These are phyloP conservation scores for Petrosia ficiformis DNA, from an alignment of 37 sponge, comb jelly and placozoan species.

Conservation along the genomic window DNA sequence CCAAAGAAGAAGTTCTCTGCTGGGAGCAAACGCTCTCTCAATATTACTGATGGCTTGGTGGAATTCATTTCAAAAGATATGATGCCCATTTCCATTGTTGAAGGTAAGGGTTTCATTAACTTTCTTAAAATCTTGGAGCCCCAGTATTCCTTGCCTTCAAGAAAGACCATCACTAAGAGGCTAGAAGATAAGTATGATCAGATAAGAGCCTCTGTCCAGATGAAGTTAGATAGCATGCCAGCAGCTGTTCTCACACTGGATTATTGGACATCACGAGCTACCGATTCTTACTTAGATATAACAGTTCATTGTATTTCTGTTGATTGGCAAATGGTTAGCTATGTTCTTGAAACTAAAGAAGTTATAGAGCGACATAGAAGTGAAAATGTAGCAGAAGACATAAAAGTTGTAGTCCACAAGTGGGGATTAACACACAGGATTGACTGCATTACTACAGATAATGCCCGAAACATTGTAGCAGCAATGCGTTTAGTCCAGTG, in stretches of 20 bases:
- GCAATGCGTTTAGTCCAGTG: slow-evolving; percentile 15
- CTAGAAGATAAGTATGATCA: neutral
- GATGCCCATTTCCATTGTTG: neutral
- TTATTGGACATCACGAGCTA: neutral
- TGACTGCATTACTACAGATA: slow-evolving; percentile 18
- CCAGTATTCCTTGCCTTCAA: neutral
- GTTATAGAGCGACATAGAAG: neutral
- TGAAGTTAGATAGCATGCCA: neutral
- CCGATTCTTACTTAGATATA: neutral
- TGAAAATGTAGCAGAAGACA: neutral
- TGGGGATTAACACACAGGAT: slow-evolving; percentile 22
- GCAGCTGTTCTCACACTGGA: neutral
- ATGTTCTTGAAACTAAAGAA: neutral
- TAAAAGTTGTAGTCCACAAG: neutral
- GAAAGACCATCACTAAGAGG: neutral
- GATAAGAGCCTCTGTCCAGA: neutral
- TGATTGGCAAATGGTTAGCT: neutral
- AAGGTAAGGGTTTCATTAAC: neutral
- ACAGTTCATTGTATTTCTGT: neutral
- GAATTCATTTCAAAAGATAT: too few species aligned
- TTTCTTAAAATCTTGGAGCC: neutral
- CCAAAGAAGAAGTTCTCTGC: too few species aligned
- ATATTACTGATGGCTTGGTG: too few species aligned
- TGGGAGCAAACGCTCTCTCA: too few species aligned
- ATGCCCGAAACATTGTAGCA: slow-evolving; percentile 47